Evolutionary conservation across 2,888 invertebrate species (phyloP).

Genomic region (Trichopoda pennipes): DNA sequence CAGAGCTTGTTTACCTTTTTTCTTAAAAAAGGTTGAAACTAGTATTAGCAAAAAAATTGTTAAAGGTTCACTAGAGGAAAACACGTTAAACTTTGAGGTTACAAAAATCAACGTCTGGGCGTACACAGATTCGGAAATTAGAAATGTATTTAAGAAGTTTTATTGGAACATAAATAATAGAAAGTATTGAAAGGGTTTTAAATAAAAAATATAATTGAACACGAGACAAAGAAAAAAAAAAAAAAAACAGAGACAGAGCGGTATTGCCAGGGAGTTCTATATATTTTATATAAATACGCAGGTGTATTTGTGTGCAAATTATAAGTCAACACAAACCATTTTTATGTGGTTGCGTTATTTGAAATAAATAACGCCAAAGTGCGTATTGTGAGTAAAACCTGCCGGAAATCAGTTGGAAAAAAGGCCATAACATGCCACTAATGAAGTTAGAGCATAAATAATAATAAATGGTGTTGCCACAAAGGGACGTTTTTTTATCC

Average conservation of each 20-base stretch:
- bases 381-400: conserved; percentile 51
- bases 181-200: conserved; percentile 13
- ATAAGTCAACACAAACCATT: conserved; percentile 61
- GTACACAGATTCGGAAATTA: conserved; percentile 37
- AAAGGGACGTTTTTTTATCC: conserved; percentile 54
- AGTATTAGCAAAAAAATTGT: neutral
- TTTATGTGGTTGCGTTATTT: conserved; percentile 62
- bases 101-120: conserved; percentile 45
- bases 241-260: neutral
- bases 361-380: conserved; percentile 65
- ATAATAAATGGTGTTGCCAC: conserved; percentile 41
- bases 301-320: neutral
- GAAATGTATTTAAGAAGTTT: conserved; percentile 52
- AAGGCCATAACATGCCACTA: conserved; percentile 50
- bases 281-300: neutral
- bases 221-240: neutral
- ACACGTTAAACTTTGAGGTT: conserved; percentile 6
- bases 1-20: no score
- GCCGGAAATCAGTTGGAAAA: conserved; percentile 53
- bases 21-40: no score
- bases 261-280: neutral
- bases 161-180: conserved; percentile 69
- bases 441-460: conserved; percentile 51
- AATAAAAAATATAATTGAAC: neutral
- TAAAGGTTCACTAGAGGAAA: conserved; percentile 18